Evolutionary conservation across 2,113 vertebrate genomes (phyloP).

Genomic region (Megaleporinus macrocephalus): DNA sequence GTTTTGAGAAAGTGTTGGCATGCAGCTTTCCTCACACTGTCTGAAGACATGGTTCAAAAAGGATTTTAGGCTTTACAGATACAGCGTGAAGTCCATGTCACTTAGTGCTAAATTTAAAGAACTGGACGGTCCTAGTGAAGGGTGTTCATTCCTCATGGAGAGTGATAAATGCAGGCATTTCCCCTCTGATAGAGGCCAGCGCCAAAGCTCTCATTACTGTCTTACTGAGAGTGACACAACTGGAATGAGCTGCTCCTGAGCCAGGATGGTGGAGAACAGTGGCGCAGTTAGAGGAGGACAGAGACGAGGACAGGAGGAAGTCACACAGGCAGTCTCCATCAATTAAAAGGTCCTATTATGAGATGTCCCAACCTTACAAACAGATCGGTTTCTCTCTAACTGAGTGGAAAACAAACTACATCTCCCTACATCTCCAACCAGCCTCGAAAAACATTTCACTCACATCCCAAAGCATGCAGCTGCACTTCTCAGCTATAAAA

Average conservation of each 20-base stretch:
- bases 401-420: slow-evolving; percentile 1
- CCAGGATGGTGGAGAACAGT: slow-evolving; percentile 18
- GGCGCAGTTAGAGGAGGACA: background rate
- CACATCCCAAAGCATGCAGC: background rate
- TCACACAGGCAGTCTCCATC: no score
- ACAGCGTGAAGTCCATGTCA: background rate
- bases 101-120: background rate
- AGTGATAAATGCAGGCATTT: slow-evolving; percentile 34
- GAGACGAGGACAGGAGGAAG: no score
- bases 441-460: slow-evolving; percentile 19
- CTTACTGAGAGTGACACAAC: slow-evolving; percentile 9
- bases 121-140: background rate
- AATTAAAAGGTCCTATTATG: no score
- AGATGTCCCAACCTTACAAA: background rate
- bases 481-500: background rate
- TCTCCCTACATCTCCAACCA: background rate
- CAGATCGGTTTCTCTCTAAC: background rate
- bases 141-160: slow-evolving; percentile 16
- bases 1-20: background rate
- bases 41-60: background rate
- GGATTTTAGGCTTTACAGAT: background rate
- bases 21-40: no score
- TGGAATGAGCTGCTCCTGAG: slow-evolving; percentile 20
- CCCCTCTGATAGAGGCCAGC: background rate
- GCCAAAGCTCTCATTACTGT: slow-evolving; percentile 7